A percentile compares a stretch with the other conserved stretches of the same genome.
Evolutionary conservation across 2,888 invertebrate species (phyloP).

Genomic region (Capitulum mitella): DNA sequence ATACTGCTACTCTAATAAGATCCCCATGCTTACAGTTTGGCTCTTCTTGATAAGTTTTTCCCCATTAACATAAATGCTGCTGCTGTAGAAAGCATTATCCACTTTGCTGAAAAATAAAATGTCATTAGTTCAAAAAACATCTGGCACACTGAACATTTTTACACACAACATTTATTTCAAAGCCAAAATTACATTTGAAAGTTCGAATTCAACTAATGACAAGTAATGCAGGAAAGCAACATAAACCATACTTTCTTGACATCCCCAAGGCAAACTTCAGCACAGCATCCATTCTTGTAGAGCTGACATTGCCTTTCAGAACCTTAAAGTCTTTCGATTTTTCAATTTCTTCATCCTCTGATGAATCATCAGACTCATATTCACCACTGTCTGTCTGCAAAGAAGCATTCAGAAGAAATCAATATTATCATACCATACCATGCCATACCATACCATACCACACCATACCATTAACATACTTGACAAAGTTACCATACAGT

Average conservation of each 20-base stretch:
- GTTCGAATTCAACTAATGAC: no score
- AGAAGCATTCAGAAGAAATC: not conserved
- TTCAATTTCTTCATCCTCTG: not conserved
- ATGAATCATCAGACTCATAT: not conserved
- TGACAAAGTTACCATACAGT: no score
- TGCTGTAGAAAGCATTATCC: not conserved
- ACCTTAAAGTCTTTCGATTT: not conserved
- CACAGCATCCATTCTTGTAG: not conserved
- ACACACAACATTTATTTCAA: no score
- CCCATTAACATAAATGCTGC: conserved; percentile 1
- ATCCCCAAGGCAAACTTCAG: not conserved
- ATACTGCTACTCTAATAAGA: no score
- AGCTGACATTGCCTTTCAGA: not conserved
- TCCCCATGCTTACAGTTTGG: not conserved
- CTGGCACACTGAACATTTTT: no score
- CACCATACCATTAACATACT: no score
- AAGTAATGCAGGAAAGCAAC: not conserved
- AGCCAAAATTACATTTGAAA: no score
- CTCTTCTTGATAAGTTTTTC: not conserved
- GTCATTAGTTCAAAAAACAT: no score
- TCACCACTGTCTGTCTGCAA: not conserved
- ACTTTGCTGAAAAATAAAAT: not conserved
- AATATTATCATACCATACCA: not conserved
- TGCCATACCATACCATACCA: no score
- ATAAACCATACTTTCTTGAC: not conserved